Percentiles rank a stretch among this genome's conserved stretches.
Evolutionary conservation across 2,113 vertebrate species (phyloP).

Genomic region (Speoplatyrhinus poulsoni): DNA sequence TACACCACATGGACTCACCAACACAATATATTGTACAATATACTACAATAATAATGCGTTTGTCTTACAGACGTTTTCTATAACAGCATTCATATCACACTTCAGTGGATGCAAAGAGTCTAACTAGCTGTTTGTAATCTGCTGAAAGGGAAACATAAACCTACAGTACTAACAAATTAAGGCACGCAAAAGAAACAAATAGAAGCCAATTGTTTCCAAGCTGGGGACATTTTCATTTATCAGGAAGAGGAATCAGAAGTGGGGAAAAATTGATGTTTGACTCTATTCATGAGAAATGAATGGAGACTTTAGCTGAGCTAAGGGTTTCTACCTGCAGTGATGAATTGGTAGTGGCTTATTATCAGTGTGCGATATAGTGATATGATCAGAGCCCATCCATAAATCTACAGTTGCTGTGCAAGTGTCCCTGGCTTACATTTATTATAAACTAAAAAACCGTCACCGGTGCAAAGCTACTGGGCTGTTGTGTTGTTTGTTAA

Average conservation of each 20-base stretch:
- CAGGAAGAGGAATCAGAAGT: constrained; percentile 36
- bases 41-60: too few relatives aligned
- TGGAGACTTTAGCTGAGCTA: constrained; percentile 63
- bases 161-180: too few relatives aligned
- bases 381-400: constrained; percentile 57
- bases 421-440: constrained; percentile 54
- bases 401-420: constrained; percentile 34
- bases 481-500: neutral
- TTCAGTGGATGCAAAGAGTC: too few relatives aligned
- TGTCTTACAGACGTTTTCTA: too few relatives aligned
- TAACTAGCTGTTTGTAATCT: too few relatives aligned
- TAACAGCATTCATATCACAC: too few relatives aligned
- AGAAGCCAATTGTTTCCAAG: constrained; percentile 37
- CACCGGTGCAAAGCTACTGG: constrained; percentile 10
- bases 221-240: constrained; percentile 46
- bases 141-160: too few relatives aligned
- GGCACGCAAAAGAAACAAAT: constrained; percentile 2
- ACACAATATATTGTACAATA: too few relatives aligned
- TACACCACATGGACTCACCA: too few relatives aligned
- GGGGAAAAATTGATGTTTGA: constrained; percentile 5
- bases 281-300: constrained; percentile 57
- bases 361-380: constrained; percentile 48
- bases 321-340: constrained; percentile 50
- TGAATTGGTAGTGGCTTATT: constrained; percentile 59
- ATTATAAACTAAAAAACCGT: constrained; percentile 35